Percentiles rank a stretch among this genome's conserved stretches.
Conservation (phyloP, 2,888 invertebrate genomes). For the Epirrhoe alternata region DNA sequence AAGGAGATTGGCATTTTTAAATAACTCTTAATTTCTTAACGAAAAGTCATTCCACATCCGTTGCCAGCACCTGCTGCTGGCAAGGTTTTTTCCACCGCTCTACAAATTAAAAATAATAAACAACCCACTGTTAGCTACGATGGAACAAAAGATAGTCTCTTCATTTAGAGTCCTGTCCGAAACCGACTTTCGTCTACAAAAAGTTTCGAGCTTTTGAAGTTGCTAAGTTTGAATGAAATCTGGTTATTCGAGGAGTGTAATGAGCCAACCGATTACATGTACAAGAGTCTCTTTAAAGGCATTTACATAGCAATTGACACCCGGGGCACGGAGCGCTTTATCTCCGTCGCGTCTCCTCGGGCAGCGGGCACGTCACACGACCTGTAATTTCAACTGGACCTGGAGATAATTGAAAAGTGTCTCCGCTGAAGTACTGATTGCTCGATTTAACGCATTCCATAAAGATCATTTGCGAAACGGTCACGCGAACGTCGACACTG, state of each 20-base stretch:
- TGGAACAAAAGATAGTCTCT: conserved; percentile 36
- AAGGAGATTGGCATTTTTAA: conserved; percentile 50
- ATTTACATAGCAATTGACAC: conserved; percentile 69
- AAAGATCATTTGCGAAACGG: conserved; percentile 20
- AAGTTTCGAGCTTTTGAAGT: conserved; percentile 34
- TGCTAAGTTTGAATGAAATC: conserved; percentile 43
- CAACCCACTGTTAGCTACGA: conserved; percentile 32
- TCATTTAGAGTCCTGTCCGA: conserved; percentile 47
- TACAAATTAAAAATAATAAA: conserved; percentile 37
- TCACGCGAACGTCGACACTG: conserved; percentile 27
- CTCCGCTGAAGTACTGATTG: conserved; percentile 43
- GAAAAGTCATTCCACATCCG: conserved; percentile 64
- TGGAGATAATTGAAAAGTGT: conserved; percentile 59
- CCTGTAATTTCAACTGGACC: conserved; percentile 63
- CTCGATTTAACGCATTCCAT: conserved; percentile 46
- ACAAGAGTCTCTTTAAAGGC: conserved; percentile 54
- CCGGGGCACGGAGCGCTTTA: conserved; percentile 54
- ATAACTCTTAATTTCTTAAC: conserved; percentile 39
- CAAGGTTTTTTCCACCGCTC: conserved; percentile 59
- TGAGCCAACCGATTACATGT: conserved; percentile 52
- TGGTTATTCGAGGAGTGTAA: conserved; percentile 58
- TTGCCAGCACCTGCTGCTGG: conserved; percentile 64
- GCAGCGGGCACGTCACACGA: conserved; percentile 35
- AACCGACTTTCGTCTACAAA: conserved; percentile 42
- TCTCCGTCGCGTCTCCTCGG: conserved; percentile 35